These are phyloP conservation scores for Rana temporaria DNA, from an alignment of 2,113 vertebrate species.

Conservation along the genomic window DNA sequence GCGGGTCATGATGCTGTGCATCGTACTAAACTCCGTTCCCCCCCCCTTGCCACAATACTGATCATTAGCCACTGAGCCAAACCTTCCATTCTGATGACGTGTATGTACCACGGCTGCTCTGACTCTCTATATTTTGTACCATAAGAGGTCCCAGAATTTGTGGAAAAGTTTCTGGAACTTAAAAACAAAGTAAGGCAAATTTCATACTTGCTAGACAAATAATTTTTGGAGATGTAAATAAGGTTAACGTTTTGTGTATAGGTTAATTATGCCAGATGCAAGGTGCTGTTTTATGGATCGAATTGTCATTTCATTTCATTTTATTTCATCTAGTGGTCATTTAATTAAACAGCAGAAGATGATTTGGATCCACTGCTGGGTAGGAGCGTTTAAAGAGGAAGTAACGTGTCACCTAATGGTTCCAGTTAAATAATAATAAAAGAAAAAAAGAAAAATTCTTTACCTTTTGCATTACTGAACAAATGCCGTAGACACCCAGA, in stretches of 20 bases:
- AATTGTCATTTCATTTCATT: background rate
- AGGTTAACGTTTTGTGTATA: constrained; percentile 19
- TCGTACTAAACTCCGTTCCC: constrained; percentile 34
- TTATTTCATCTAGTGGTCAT: background rate
- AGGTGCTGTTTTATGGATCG: background rate
- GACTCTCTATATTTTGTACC: constrained; percentile 13
- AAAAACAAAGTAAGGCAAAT: background rate
- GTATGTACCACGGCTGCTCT: background rate
- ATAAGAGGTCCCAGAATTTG: background rate
- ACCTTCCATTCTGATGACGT: background rate
- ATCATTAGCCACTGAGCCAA: background rate
- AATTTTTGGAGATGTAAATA: constrained; percentile 9
- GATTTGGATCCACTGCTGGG: too few relatives aligned
- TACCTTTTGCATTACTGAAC: too few relatives aligned
- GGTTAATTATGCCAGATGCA: background rate
- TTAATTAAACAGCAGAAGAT: too few relatives aligned
- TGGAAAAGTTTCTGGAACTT: background rate
- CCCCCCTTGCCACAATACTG: background rate
- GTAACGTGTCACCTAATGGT: too few relatives aligned
- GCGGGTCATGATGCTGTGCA: constrained; percentile 59
- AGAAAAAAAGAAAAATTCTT: too few relatives aligned
- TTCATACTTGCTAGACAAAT: constrained; percentile 2
- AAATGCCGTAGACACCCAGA: too few relatives aligned
- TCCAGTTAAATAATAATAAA: too few relatives aligned
- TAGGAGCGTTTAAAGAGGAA: too few relatives aligned